Conservation (phyloP, 2,888 invertebrate species). For the Acanthosepion esculentum region DNA sequence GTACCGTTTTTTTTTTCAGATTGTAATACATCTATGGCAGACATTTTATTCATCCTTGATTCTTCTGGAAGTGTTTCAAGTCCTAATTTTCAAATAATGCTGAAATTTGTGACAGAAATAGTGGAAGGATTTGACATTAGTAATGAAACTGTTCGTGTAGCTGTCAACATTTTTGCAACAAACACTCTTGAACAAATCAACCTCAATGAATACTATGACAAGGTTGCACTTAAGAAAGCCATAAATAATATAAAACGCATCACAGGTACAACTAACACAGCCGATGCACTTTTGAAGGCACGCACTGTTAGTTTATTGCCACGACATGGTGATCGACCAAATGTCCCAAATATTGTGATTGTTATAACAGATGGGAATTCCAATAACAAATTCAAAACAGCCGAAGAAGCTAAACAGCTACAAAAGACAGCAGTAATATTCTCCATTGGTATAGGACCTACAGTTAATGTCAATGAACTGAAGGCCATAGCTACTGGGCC, state of each 20-base stretch:
- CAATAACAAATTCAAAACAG: constrained; percentile 55
- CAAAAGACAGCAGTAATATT: constrained; percentile 59
- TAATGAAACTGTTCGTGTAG: constrained; percentile 59
- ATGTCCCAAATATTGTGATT: constrained; percentile 64
- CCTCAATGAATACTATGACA: constrained; percentile 59
- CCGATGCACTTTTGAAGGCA: constrained; percentile 55
- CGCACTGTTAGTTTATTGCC: constrained; percentile 58
- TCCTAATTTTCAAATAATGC: constrained; percentile 61
- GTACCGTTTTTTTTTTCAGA: constrained; percentile 50
- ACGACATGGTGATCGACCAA: constrained; percentile 58
- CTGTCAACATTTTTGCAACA: constrained; percentile 61
- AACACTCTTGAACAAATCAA: constrained; percentile 63
- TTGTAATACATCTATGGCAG: constrained; percentile 58
- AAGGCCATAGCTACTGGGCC: constrained; percentile 66
- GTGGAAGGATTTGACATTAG: constrained; percentile 62
- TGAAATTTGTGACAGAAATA: constrained; percentile 62
- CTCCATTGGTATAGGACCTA: constrained; percentile 40
- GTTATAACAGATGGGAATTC: constrained; percentile 67
- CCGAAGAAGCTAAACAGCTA: constrained; percentile 56
- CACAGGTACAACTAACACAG: constrained; percentile 59
- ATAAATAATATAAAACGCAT: constrained; percentile 62
- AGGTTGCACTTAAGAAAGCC: constrained; percentile 58
- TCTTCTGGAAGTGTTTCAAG: constrained; percentile 62
- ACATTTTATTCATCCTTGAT: constrained; percentile 65
- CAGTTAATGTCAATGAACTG: constrained; percentile 54